Percentiles rank a stretch among this genome's conserved stretches.
phyloP scores from a whole-genome alignment of 1,140 invertebrate genomes.

The Lineus longissimus region DNA sequence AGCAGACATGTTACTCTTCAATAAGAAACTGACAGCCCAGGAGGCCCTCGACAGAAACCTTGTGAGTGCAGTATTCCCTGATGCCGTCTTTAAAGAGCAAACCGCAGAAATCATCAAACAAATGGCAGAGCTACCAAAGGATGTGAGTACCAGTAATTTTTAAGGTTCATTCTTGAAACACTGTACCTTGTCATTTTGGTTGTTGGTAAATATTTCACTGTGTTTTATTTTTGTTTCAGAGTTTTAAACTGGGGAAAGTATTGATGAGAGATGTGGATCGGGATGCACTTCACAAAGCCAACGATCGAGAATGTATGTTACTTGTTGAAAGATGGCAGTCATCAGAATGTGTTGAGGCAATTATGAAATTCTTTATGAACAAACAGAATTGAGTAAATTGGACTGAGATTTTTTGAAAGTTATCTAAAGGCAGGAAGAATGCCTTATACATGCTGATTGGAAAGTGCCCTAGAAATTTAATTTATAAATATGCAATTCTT shows the following conservation, averaged over 20 bases:
- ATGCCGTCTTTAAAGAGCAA: constrained; percentile 58
- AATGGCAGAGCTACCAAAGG: neutral
- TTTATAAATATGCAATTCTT: too few relatives aligned
- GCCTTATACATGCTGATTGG: too few relatives aligned
- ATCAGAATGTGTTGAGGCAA: constrained; percentile 60
- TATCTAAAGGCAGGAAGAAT: too few relatives aligned
- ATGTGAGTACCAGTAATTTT: neutral
- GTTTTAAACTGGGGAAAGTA: constrained; percentile 59
- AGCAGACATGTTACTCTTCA: constrained; percentile 74
- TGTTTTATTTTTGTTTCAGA: constrained; percentile 41
- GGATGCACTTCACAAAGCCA: constrained; percentile 57
- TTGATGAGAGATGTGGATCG: constrained; percentile 54
- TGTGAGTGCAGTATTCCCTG: constrained; percentile 66
- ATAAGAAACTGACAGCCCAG: constrained; percentile 70
- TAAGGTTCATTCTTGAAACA: too few relatives aligned
- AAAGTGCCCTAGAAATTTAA: too few relatives aligned
- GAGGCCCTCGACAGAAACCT: constrained; percentile 71
- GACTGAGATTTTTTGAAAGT: too few relatives aligned
- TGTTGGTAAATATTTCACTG: neutral
- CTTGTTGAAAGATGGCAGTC: constrained; percentile 62
- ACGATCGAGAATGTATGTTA: constrained; percentile 58
- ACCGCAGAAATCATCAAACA: constrained; percentile 39
- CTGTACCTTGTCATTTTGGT: too few relatives aligned
- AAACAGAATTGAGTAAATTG: too few relatives aligned
- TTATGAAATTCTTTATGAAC: constrained; percentile 55